Base-by-base conservation (phyloP, 2,888 invertebrate genomes). In the Digitonthophagus gazella region DNA sequence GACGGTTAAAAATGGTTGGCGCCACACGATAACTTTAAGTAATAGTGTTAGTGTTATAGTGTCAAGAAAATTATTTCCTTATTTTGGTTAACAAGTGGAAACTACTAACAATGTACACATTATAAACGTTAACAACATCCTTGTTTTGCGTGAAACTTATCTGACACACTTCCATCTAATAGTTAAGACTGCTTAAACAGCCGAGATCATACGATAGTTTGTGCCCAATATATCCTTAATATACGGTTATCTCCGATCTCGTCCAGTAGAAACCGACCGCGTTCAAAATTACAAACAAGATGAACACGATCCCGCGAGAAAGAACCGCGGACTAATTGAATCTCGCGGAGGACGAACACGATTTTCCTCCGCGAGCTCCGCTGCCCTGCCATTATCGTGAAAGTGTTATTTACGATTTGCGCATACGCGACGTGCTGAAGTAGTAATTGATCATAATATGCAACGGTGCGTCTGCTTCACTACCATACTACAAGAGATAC, bases 371-470 rank as follows among this genome's bases (percentile, higher is more conserved):
- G 11, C 28, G 11, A 44, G 19, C 61, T 61, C 2, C 18, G 18
- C 11, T 61, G 16, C 61, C n/a, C 61, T n/a, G 16, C 61, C 19
- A 18, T n/a, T 20, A 61, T 61, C 19, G 61, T 61, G 61, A 61
- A 61, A 61, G 61, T 61, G 61, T 61, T 61, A 61, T 61, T 61
- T 61, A 19, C 61, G 18, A 58, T 44, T 44, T 44, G 28, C 28
- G 28, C 28, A 44, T 44, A 44, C 28, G 28, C 28, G 28, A 44
- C 28, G 28, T 44, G 28, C 28, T 44, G 28, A 44, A 44, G 28
- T 44, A 44, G 28, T 44, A 44, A 44, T 44, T 44, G 28, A 44
- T 44, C 28, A 44, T 44, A 44, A 44, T 44, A 44, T 44, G 28
- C 28, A 44, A 44, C 28, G 28, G 28, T 44, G 28, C 28, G 28